phyloP scores from a whole-genome alignment of 2,113 vertebrate genomes.

The Ophiodon elongatus region DNA sequence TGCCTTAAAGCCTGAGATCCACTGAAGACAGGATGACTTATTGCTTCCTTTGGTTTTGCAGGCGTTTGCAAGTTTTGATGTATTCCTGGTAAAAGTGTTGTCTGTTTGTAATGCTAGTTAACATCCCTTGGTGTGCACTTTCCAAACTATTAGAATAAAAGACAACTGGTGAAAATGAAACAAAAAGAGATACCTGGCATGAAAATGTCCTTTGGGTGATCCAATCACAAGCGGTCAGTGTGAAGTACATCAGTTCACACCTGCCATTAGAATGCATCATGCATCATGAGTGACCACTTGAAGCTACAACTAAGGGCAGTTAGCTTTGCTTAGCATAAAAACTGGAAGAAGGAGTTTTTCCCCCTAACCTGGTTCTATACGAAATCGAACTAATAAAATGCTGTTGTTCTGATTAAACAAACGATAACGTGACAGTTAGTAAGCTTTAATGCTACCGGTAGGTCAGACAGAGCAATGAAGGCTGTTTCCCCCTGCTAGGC shows the following conservation, averaged over 20 bases:
- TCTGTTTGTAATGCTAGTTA: not conserved
- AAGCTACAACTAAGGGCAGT: too few relatives aligned
- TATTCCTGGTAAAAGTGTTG: not conserved
- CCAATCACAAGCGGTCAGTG: not conserved
- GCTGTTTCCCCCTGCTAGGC: too few relatives aligned
- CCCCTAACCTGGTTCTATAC: too few relatives aligned
- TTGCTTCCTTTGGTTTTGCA: constrained; percentile 11
- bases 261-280: not conserved
- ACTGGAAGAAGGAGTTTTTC: too few relatives aligned
- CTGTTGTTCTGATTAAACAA: not conserved
- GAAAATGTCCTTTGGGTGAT: not conserved
- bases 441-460: too few relatives aligned
- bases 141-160: not conserved
- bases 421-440: not conserved
- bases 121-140: not conserved
- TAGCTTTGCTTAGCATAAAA: too few relatives aligned
- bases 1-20: not conserved
- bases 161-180: not conserved
- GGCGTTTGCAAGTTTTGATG: not conserved
- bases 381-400: too few relatives aligned
- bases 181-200: not conserved
- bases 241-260: not conserved
- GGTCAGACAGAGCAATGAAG: too few relatives aligned
- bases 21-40: constrained; percentile 14
- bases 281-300: not conserved